These are phyloP conservation scores for Meliscaeva auricollis DNA, from an alignment of 2,888 invertebrate genomes.

Conservation along the genomic window DNA sequence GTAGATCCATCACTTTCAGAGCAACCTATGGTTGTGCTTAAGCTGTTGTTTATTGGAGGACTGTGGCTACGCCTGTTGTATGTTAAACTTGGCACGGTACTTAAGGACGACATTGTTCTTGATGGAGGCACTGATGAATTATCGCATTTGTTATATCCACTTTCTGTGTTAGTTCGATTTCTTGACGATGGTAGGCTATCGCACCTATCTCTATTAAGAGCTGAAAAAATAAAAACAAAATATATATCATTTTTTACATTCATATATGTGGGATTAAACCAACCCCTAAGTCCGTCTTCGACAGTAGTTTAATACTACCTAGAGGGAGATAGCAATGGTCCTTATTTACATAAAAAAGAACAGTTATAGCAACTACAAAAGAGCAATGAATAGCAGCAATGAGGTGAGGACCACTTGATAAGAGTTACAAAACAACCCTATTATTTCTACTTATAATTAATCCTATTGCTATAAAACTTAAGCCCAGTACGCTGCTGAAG, in stretches of 20 bases:
- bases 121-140: conserved; percentile 83
- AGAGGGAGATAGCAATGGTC: too few species aligned
- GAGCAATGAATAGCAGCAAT: too few species aligned
- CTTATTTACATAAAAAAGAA: too few species aligned
- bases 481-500: too few species aligned
- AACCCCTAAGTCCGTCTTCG: too few species aligned
- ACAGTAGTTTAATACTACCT: too few species aligned
- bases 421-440: too few species aligned
- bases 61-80: conserved; percentile 83
- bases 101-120: conserved; percentile 83
- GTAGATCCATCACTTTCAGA: conserved; percentile 89
- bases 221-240: conserved; percentile 72
- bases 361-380: too few species aligned
- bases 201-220: conserved; percentile 88
- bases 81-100: conserved; percentile 83
- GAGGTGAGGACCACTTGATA: too few species aligned
- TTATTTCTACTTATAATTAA: too few species aligned
- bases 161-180: conserved; percentile 88
- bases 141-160: conserved; percentile 82
- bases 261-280: background rate
- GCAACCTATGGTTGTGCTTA: conserved; percentile 87
- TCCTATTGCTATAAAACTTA: too few species aligned
- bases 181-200: conserved; percentile 92
- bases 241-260: too few species aligned
- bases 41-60: conserved; percentile 84